Evolutionary conservation across 92 coral and sea anemone species (phyloP).

Genomic region (Parazoanthus swiftii): DNA sequence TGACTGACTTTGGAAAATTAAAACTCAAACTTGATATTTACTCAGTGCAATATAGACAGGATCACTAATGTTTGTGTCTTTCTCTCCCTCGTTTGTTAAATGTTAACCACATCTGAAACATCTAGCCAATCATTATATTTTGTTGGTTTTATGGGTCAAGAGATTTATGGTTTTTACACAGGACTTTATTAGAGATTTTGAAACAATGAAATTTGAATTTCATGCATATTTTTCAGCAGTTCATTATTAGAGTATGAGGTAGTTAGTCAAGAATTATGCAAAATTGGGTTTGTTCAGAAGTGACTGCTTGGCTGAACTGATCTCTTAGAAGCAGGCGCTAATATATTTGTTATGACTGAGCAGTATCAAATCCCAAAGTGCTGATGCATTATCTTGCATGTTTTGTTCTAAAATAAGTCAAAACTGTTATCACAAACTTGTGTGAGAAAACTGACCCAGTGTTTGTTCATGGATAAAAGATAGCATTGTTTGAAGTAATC

Average conservation of each 20-base stretch:
- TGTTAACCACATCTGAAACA: background rate
- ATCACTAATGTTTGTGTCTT: background rate
- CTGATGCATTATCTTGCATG: slow-evolving; percentile 1
- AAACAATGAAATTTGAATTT: slow-evolving; percentile 31
- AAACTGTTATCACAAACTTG: slow-evolving; percentile 14
- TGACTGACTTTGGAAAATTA: background rate
- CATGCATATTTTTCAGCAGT: background rate
- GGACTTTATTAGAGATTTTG: background rate
- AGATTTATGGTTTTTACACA: slow-evolving; percentile 1
- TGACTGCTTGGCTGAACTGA: background rate
- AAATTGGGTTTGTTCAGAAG: background rate
- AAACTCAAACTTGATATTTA: background rate
- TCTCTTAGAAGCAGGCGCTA: background rate
- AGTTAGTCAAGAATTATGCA: background rate
- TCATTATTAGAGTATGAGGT: background rate
- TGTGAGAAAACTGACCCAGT: slow-evolving; percentile 13
- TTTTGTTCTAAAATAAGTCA: slow-evolving; percentile 4
- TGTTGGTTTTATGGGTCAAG: background rate
- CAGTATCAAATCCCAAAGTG: background rate
- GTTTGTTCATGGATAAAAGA: slow-evolving; percentile 9
- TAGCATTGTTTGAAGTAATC: background rate
- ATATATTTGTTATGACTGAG: background rate
- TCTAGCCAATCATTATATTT: slow-evolving; percentile 11
- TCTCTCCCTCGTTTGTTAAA: background rate
- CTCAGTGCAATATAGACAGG: background rate